Base-by-base conservation (phyloP, 2,888 invertebrate genomes). In the Cantharis rustica region DNA sequence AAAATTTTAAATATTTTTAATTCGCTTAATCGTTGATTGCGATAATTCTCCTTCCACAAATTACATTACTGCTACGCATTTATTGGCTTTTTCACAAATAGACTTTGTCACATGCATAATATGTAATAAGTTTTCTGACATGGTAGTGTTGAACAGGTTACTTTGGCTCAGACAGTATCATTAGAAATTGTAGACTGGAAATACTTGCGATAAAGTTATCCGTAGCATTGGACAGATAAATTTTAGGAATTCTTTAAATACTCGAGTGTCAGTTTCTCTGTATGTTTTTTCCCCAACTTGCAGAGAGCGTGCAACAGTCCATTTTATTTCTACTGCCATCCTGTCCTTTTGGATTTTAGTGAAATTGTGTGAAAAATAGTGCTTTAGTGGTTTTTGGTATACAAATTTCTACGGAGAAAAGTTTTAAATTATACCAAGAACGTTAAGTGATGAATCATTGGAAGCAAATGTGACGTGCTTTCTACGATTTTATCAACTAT, bases 401-500 rank as follows among this genome's bases (percentile, higher is more conserved):
- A n/a, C n/a, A 7, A 47, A 47, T 47, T 47, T 47, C 0, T n/a
- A n/a, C 47, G 7, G 47, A n/a, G 47, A 47, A 7, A n/a, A 31
- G 13, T 31, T 31, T 31, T 13, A 31, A 20, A 31, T 31, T 31
- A 31, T 31, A 5, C 5, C 47, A n/a, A n/a, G 47, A 47, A 47
- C 47, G 47, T 47, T 47, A 47, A 47, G 47, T 47, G 47, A 47
- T 47, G 47, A 47, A 47, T 47, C 26, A 68, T 23, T 20, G 20
- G 26, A 15, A 68, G 15, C 26, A 15, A 20, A 68, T 20, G 26
- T 62, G 69, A 75, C 75, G 71, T 75, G 63, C 17, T 61, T 68
- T 62, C 23, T 71, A 20, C 61, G 68, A 68, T 62, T 23, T 63
- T 61, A 61, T n/a, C 64, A 47, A n/a, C n/a, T 47, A 61, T 66